Percentiles rank a stretch among this genome's conserved stretches.
phyloP scores from a whole-genome alignment of 53 echinoderm and acorn worm genomes.

The Mesocentrotus franciscanus region DNA sequence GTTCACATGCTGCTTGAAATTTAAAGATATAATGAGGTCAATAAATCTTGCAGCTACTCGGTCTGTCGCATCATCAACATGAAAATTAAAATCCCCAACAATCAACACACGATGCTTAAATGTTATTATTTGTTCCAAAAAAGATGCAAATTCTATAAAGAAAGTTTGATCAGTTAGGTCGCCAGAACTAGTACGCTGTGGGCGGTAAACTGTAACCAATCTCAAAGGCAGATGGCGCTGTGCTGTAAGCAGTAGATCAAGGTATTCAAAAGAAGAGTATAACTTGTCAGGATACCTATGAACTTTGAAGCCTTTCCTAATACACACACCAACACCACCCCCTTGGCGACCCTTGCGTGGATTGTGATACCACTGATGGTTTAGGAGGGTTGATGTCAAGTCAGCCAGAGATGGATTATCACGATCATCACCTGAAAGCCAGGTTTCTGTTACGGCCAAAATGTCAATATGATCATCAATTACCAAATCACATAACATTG shows the following conservation, averaged over 20 bases:
- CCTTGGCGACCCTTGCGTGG: constrained; percentile 27
- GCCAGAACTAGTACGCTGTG: background rate
- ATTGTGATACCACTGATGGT: constrained; percentile 51
- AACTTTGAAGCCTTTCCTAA: constrained; percentile 41
- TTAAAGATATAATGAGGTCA: constrained; percentile 68
- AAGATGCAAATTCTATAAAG: constrained; percentile 17
- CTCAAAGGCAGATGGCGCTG: background rate
- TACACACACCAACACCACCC: constrained; percentile 50
- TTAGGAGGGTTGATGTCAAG: constrained; percentile 60
- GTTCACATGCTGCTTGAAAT: constrained; percentile 73
- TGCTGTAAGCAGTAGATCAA: constrained; percentile 45
- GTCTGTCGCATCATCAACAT: constrained; percentile 20
- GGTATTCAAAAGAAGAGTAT: constrained; percentile 59
- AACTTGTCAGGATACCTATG: background rate
- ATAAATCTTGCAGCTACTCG: constrained; percentile 20
- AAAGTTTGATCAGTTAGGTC: background rate
- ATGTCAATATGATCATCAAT: constrained; percentile 70
- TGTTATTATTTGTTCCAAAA: background rate
- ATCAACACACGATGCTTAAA: background rate
- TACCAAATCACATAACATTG: constrained; percentile 64
- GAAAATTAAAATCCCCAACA: no score
- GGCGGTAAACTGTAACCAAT: constrained; percentile 39
- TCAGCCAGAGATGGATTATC: constrained; percentile 66
- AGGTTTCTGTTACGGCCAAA: constrained; percentile 71
- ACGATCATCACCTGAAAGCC: constrained; percentile 72